These are phyloP conservation scores for Ivindomyrus marchei DNA, from an alignment of 2,113 vertebrate species.

Conservation along the genomic window DNA sequence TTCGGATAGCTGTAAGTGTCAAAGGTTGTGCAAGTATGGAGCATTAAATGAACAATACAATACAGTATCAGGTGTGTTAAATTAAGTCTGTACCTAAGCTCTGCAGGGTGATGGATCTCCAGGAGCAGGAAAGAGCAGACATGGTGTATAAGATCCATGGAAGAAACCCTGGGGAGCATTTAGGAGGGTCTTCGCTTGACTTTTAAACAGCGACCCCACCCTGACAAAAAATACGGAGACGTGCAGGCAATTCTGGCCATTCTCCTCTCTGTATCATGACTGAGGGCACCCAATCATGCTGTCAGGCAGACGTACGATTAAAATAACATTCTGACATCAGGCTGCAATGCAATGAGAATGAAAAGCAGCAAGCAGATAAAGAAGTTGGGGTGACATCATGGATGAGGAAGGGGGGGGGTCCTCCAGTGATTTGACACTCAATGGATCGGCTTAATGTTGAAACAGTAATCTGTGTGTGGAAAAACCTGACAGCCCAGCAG, in stretches of 20 bases:
- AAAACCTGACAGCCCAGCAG: background rate
- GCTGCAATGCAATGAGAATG: background rate
- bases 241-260: background rate
- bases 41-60: background rate
- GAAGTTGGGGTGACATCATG: background rate
- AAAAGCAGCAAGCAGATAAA: background rate
- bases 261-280: background rate
- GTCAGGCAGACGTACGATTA: background rate
- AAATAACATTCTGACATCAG: background rate
- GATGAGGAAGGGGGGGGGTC: too few relatives aligned
- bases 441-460: background rate
- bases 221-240: background rate
- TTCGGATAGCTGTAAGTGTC: background rate
- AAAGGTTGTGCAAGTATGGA: background rate
- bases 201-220: background rate
- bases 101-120: background rate
- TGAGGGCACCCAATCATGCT: background rate
- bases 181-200: background rate
- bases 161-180: background rate
- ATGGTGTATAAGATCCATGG: background rate
- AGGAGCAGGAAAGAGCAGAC: background rate
- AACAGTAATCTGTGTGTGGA: background rate
- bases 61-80: background rate
- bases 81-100: background rate
- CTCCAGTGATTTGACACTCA: background rate